Evolutionary conservation across 1,140 invertebrate genomes (phyloP).

Genomic region (Diabrotica virgifera): DNA sequence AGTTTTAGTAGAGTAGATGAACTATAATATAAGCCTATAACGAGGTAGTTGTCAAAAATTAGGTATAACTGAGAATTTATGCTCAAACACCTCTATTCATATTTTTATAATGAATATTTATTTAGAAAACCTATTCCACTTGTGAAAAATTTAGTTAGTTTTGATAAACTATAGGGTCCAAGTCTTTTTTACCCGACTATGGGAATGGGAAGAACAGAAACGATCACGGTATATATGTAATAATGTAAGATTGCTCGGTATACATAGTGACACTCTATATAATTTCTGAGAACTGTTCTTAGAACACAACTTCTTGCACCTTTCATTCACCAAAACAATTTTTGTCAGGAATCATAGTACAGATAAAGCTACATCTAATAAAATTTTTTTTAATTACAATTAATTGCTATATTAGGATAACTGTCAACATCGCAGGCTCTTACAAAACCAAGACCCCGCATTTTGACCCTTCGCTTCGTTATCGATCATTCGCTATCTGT

Average conservation of each 20-base stretch:
- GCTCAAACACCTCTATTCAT: conserved; percentile 14
- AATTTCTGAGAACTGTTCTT: neutral
- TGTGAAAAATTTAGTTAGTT: conserved; percentile 19
- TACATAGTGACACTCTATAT: neutral
- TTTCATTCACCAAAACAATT: too few species aligned
- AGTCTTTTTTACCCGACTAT: conserved; percentile 22
- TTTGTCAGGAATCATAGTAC: too few species aligned
- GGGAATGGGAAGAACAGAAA: conserved; percentile 14
- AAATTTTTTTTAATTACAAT: too few species aligned
- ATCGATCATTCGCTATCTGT: too few species aligned
- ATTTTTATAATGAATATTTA: conserved; percentile 16
- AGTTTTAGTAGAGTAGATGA: neutral
- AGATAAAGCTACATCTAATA: too few species aligned
- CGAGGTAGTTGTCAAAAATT: neutral
- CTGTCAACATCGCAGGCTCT: too few species aligned
- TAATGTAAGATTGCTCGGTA: conserved; percentile 2
- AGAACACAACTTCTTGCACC: neutral
- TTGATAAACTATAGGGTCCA: conserved; percentile 13
- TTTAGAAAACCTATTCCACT: conserved; percentile 11
- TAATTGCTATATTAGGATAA: too few species aligned
- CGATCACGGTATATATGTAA: conserved; percentile 8
- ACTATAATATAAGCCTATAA: neutral
- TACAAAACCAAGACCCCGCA: too few species aligned
- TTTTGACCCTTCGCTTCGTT: too few species aligned
- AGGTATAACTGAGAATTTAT: conserved; percentile 7